Evolutionary conservation across 2,113 vertebrate species (phyloP).

Genomic region (Pterocles orientalis): DNA sequence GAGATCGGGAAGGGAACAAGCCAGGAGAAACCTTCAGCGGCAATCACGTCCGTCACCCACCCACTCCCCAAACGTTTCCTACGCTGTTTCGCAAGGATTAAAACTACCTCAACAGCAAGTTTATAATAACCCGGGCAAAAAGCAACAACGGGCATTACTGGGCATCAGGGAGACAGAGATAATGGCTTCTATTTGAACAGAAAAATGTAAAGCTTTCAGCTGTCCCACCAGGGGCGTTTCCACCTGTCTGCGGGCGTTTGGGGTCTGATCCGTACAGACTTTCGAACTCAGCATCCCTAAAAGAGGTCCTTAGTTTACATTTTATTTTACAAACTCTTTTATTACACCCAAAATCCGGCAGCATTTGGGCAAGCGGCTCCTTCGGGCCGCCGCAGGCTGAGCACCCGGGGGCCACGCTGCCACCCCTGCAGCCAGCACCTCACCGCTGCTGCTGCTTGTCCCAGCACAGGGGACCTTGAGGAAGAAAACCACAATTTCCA

Average conservation of each 20-base stretch:
- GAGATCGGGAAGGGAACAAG: background rate
- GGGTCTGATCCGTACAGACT: background rate
- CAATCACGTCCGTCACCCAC: background rate
- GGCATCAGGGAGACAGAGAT: background rate
- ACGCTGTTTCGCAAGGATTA: background rate
- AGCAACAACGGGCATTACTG: background rate
- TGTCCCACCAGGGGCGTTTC: background rate
- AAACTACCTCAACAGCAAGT: background rate
- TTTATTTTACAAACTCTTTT: background rate
- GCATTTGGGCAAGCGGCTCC: background rate
- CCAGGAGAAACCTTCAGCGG: background rate
- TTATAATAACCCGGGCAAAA: background rate
- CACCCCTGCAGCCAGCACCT: background rate
- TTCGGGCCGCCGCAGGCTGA: rapidly evolving
- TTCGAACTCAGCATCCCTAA: background rate
- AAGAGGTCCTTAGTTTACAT: background rate
- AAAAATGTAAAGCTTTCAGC: background rate
- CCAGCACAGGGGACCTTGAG: rapidly evolving
- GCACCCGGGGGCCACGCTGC: rapidly evolving
- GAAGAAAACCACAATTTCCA: background rate
- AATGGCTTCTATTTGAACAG: background rate
- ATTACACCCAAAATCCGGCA: background rate
- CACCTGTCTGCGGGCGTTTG: background rate
- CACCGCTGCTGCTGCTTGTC: rapidly evolving
- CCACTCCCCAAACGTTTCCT: background rate